These are phyloP conservation scores for Auanema sp. DNA, from an alignment of 2,888 invertebrate species.

Conservation along the genomic window DNA sequence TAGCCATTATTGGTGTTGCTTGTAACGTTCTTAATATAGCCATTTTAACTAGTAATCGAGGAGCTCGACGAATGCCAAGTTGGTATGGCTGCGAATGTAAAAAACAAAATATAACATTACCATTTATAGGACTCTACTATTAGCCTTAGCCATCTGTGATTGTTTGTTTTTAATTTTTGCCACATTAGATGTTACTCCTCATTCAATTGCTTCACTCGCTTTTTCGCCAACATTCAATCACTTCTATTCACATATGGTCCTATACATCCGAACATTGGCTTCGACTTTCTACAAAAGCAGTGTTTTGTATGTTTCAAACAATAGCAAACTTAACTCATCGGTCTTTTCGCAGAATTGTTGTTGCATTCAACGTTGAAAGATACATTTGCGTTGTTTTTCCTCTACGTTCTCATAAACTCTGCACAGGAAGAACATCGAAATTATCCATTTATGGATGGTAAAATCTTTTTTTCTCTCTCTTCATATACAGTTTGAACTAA, in stretches of 20 bases:
- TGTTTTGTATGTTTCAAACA: constrained; percentile 54
- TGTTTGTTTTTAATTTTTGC: constrained; percentile 61
- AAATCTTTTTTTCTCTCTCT: constrained; percentile 11
- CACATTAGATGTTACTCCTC: constrained; percentile 55
- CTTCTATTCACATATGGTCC: constrained; percentile 49
- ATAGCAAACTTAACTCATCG: background rate
- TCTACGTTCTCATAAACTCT: constrained; percentile 53
- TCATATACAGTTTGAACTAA: background rate
- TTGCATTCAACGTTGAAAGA: constrained; percentile 63
- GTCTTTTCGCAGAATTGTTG: constrained; percentile 55
- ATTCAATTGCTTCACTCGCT: constrained; percentile 47
- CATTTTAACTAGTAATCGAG: constrained; percentile 54
- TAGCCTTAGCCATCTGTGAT: constrained; percentile 61
- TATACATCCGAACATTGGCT: constrained; percentile 60
- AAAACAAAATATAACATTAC: background rate
- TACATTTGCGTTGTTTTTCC: constrained; percentile 63
- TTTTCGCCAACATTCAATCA: constrained; percentile 44
- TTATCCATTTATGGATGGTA: constrained; percentile 46
- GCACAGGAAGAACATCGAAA: constrained; percentile 49
- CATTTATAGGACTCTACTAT: constrained; percentile 54
- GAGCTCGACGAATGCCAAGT: constrained; percentile 59
- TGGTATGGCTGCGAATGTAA: constrained; percentile 35
- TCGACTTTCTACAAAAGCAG: constrained; percentile 63
- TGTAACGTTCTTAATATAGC: constrained; percentile 61
- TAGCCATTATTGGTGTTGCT: constrained; percentile 56